A percentile compares a stretch with the other conserved stretches of the same genome.
phyloP scores from a whole-genome alignment of 1,140 invertebrate species.

The Propsilocerus akamusi region DNA sequence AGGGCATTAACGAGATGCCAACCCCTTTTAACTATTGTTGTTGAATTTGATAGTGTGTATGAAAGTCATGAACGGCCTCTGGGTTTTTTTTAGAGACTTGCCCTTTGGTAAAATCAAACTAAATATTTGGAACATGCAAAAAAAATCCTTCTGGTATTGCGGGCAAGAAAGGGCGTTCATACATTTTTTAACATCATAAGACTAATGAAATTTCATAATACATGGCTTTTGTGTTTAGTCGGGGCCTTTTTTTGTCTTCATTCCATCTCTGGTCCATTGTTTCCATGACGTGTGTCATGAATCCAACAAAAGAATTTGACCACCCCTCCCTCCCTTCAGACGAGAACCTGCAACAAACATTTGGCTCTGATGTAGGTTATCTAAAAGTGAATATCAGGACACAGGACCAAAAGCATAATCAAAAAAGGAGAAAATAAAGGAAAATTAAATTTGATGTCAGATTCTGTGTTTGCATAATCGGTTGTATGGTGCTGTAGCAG shows the following conservation, averaged over 20 bases:
- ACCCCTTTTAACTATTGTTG: background rate
- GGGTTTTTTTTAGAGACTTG: background rate
- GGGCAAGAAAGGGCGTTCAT: background rate
- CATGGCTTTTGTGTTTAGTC: too few relatives aligned
- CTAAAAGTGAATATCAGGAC: background rate
- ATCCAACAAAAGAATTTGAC: too few relatives aligned
- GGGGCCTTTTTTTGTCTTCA: too few relatives aligned
- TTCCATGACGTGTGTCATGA: background rate
- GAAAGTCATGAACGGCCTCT: too few relatives aligned
- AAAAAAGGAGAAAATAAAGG: background rate
- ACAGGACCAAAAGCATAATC: background rate
- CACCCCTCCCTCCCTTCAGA: too few relatives aligned
- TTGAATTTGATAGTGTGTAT: background rate
- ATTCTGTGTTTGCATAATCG: constrained; percentile 1
- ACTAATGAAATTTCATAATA: background rate
- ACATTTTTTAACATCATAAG: background rate
- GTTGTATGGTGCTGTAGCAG: background rate
- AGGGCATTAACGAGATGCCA: background rate
- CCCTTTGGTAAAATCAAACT: too few relatives aligned
- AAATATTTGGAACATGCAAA: too few relatives aligned
- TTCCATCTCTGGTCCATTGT: background rate
- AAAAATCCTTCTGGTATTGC: background rate
- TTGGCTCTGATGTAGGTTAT: background rate
- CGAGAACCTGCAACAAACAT: background rate
- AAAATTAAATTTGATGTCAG: constrained; percentile 1